Conservation (phyloP, 2,113 vertebrate species). For the Tor tambroides region DNA sequence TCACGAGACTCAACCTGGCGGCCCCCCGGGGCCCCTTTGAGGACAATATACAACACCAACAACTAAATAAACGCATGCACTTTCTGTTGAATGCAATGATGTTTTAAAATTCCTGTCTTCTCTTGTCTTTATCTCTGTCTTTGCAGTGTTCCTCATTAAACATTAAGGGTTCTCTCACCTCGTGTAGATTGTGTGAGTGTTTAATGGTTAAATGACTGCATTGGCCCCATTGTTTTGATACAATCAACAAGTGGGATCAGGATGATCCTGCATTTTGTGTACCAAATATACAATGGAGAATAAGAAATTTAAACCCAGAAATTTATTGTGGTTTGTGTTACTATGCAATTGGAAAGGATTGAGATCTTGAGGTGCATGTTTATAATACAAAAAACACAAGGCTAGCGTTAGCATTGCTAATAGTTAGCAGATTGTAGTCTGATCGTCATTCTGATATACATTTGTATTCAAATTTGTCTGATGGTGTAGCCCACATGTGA, state of each 20-base stretch:
- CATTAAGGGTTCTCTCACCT: neutral
- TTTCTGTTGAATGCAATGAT: conserved; percentile 59
- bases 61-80: conserved; percentile 66
- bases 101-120: conserved; percentile 42
- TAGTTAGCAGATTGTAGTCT: conserved; percentile 28
- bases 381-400: conserved; percentile 21
- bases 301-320: conserved; percentile 33
- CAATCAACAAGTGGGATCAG: neutral
- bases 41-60: conserved; percentile 46
- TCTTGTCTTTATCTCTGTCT: conserved; percentile 7
- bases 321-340: conserved; percentile 61
- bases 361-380: conserved; percentile 39
- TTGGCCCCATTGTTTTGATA: neutral
- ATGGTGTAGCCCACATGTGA: neutral
- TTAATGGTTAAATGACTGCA: neutral
- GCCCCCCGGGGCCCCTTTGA: conserved; percentile 29
- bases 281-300: conserved; percentile 31
- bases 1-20: conserved; percentile 58
- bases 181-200: conserved; percentile 39
- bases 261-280: conserved; percentile 24
- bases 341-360: conserved; percentile 69
- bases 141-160: conserved; percentile 18
- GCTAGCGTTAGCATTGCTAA: conserved; percentile 37
- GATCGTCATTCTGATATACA: neutral
- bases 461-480: conserved; percentile 9